Percentiles rank a stretch among this genome's conserved stretches.
Evolutionary conservation across 2,888 invertebrate genomes (phyloP).

Genomic region (Galerucella nymphaeae): DNA sequence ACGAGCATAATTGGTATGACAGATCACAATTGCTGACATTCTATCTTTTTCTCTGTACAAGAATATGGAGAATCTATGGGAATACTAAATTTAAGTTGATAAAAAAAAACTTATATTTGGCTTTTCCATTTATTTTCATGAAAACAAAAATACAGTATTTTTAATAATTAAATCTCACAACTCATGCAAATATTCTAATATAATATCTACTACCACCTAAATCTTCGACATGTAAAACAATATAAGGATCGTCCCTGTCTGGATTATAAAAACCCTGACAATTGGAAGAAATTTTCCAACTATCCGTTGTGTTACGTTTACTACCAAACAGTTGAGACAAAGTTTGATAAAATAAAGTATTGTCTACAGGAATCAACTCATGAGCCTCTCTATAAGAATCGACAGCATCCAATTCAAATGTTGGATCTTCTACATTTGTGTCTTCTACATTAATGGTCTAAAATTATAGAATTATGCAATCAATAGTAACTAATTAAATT

Average conservation of each 20-base stretch:
- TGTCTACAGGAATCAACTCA: neutral
- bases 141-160: neutral
- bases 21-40: too few species aligned
- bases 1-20: too few species aligned
- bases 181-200: constrained; percentile 10
- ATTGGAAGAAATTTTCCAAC: neutral
- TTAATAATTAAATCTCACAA: neutral
- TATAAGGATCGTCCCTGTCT: neutral
- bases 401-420: constrained; percentile 2
- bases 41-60: too few species aligned
- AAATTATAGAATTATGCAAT: neutral
- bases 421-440: neutral
- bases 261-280: neutral
- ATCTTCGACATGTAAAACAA: neutral
- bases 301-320: neutral
- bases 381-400: neutral
- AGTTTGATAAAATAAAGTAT: neutral
- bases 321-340: neutral
- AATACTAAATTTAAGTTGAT: too few species aligned
- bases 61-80: too few species aligned
- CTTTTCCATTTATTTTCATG: too few species aligned
- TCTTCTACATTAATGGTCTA: neutral
- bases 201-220: neutral
- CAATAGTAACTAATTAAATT: neutral
- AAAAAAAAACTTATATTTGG: too few species aligned